Conservation (phyloP, 2,888 invertebrate species). For the Lepetodrilus schrolli region DNA sequence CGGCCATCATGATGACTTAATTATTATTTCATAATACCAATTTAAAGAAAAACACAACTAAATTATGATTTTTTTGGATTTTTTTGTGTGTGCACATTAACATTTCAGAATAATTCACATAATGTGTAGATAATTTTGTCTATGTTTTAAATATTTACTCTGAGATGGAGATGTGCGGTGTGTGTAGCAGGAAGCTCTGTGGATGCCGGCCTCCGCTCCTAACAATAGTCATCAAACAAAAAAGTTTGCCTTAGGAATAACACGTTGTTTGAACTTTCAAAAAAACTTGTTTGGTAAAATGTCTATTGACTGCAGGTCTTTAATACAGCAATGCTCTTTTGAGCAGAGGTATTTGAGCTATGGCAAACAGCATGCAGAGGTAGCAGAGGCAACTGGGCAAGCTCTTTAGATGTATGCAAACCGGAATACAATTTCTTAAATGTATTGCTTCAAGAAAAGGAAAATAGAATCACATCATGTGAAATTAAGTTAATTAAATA, state of each 20-base stretch:
- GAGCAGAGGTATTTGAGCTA: background rate
- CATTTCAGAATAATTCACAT: too few species aligned
- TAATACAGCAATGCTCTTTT: background rate
- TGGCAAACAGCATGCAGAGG: background rate
- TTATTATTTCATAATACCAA: too few species aligned
- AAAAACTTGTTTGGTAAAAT: background rate
- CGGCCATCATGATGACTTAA: too few species aligned
- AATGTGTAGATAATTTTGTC: too few species aligned
- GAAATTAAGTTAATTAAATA: too few species aligned
- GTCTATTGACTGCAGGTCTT: background rate
- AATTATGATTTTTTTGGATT: too few species aligned
- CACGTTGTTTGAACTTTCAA: constrained; percentile 1
- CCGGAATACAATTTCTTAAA: too few species aligned
- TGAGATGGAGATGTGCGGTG: background rate
- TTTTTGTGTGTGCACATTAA: background rate
- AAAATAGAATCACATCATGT: too few species aligned
- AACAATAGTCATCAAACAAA: constrained; percentile 14
- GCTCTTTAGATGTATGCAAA: too few species aligned
- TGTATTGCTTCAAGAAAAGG: too few species aligned
- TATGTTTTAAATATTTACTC: background rate
- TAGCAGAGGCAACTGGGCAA: background rate
- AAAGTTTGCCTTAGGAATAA: background rate
- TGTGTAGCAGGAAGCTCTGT: background rate
- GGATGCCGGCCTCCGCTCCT: background rate
- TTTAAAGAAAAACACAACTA: too few species aligned